phyloP scores from a whole-genome alignment of 2,888 invertebrate species.

The Allophyes oxyacanthae region DNA sequence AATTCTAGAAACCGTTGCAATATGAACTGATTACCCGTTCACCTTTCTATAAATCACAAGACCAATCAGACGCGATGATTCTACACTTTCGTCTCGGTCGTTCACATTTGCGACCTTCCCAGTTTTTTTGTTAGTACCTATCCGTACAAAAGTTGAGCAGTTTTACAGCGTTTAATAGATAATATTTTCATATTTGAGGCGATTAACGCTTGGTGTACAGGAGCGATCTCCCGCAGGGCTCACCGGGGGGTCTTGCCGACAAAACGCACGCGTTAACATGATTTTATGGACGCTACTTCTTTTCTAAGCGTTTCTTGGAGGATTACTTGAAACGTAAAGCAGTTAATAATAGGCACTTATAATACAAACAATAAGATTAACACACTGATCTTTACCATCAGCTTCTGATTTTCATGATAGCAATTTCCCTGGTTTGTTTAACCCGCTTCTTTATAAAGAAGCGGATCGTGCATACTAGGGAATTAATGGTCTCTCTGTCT shows the following conservation, averaged over 20 bases:
- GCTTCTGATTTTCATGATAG: too few species aligned
- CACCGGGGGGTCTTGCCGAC: constrained; percentile 71
- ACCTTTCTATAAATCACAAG: constrained; percentile 57
- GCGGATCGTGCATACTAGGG: too few species aligned
- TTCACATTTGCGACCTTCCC: constrained; percentile 56
- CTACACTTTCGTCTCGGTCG: constrained; percentile 59
- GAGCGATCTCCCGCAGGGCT: constrained; percentile 80
- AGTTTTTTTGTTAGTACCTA: constrained; percentile 36
- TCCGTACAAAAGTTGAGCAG: constrained; percentile 51
- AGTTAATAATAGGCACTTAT: too few species aligned
- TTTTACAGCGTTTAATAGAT: constrained; percentile 70
- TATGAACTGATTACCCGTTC: constrained; percentile 53
- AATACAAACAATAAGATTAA: too few species aligned
- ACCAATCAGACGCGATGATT: constrained; percentile 60
- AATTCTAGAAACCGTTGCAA: constrained; percentile 49
- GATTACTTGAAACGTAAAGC: constrained; percentile 21
- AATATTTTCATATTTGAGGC: constrained; percentile 78
- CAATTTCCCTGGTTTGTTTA: too few species aligned
- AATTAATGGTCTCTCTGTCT: too few species aligned
- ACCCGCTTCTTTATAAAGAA: too few species aligned
- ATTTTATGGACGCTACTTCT: constrained; percentile 60
- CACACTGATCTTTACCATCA: too few species aligned
- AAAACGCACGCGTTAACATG: constrained; percentile 67
- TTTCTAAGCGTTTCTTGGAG: constrained; percentile 31
- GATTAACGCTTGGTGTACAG: constrained; percentile 74